These are phyloP conservation scores for Bubalus kerabau DNA, from an alignment of 2,113 vertebrate species.

Conservation along the genomic window DNA sequence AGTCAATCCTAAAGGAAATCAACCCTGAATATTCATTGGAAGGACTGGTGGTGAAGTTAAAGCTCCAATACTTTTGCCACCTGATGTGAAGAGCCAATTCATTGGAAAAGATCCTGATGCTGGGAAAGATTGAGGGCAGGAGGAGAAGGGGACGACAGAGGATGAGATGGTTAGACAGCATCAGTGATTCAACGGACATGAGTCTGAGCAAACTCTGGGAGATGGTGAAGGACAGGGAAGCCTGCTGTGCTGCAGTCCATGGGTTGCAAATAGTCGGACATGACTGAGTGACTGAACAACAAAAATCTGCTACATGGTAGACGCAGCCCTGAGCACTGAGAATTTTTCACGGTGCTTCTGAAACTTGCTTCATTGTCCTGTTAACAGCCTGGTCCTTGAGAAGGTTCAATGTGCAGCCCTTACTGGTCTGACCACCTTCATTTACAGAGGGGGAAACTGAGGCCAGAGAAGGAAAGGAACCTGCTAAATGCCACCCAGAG, in stretches of 20 bases:
- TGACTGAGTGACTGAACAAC: neutral
- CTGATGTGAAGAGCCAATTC: neutral
- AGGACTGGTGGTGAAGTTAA: neutral
- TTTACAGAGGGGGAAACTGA: neutral
- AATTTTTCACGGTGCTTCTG: rapidly evolving
- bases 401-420: neutral
- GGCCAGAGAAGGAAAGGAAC: neutral
- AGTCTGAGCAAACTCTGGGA: neutral
- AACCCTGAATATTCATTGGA: neutral
- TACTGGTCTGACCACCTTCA: neutral
- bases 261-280: rapidly evolving
- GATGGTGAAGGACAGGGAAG: neutral
- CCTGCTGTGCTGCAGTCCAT: neutral
- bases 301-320: rapidly evolving
- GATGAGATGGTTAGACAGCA: neutral
- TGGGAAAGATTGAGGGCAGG: neutral
- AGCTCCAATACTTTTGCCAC: neutral
- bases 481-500: neutral
- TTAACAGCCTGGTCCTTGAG: neutral
- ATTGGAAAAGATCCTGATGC: neutral
- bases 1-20: neutral
- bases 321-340: rapidly evolving
- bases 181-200: neutral
- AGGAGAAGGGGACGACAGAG: neutral
- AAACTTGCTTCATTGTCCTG: neutral